Base-by-base conservation (phyloP, 2,888 invertebrate genomes). In the Carpatolechia fugitivella region DNA sequence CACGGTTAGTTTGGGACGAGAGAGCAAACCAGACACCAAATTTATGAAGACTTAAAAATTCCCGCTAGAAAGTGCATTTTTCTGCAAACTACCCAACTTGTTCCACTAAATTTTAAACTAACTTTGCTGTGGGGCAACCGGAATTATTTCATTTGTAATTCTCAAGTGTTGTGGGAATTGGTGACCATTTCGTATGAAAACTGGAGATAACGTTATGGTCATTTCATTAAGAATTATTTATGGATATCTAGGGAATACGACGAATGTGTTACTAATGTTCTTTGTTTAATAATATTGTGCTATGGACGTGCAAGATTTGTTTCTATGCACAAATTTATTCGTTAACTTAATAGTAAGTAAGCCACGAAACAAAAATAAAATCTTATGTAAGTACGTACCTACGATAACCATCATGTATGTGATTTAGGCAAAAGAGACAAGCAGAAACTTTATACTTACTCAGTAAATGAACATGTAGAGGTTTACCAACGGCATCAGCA, bases 361-460 rank as follows among this genome's bases (percentile, higher is more conserved):
- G n/a, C n/a, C n/a, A n/a, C n/a, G n/a, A n/a, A n/a, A n/a, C n/a
- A n/a, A n/a, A n/a, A n/a, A n/a, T n/a, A n/a, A n/a, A n/a, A n/a
- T n/a, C n/a, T n/a, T n/a, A n/a, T n/a, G n/a, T n/a, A n/a, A n/a
- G n/a, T n/a, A n/a, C n/a, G n/a, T n/a, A n/a, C n/a, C n/a, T n/a
- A n/a, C n/a, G n/a, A n/a, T n/a, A n/a, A n/a, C n/a, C n/a, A n/a
- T n/a, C n/a, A n/a, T n/a, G n/a, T n/a, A n/a, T n/a, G n/a, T n/a
- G n/a, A n/a, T n/a, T n/a, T n/a, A n/a, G 33, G 8, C n/a, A 11
- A 8, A 8, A 11, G 33, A n/a, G n/a, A n/a, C 41, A 41, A 14
- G 13, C 20, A 33, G 33, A 52, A 51, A 82, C 86, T 90, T 78
- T 92, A 92, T 91, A 82, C 87, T 90, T 78, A 92, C 92, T 91